phyloP scores from a whole-genome alignment of 2,797 vertebrate genomes.

The Pseudochirops corinnae region DNA sequence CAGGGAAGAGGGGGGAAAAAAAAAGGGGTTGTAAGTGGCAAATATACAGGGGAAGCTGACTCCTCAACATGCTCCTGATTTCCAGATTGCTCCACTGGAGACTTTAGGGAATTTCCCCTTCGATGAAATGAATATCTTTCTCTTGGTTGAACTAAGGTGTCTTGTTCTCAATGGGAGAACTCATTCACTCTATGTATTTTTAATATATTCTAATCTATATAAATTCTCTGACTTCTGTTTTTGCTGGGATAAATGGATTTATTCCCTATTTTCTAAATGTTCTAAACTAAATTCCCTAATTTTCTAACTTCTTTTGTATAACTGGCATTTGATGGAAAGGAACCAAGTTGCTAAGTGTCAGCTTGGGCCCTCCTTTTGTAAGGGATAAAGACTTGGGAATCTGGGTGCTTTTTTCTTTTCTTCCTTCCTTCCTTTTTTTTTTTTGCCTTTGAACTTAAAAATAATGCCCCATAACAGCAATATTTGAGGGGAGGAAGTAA shows the following conservation, averaged over 20 bases:
- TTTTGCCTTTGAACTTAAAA: too few relatives aligned
- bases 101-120: background rate
- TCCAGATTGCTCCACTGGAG: background rate
- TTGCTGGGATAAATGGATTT: background rate
- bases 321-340: background rate
- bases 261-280: background rate
- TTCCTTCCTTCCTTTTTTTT: too few relatives aligned
- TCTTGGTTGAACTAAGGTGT: background rate
- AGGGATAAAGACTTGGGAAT: background rate
- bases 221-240: background rate
- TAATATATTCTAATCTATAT: background rate
- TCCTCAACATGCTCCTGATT: background rate
- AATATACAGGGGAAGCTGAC: background rate
- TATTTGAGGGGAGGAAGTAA: too few relatives aligned
- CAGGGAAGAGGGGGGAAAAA: background rate
- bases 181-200: background rate
- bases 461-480: too few relatives aligned
- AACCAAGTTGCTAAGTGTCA: background rate
- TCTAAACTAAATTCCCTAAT: background rate
- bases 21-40: background rate
- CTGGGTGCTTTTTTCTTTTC: background rate
- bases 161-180: background rate
- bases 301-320: background rate
- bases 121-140: background rate
- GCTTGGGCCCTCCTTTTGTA: too few relatives aligned